Evolutionary conservation across 2,797 vertebrate genomes (phyloP).

Genomic region (Leptatherina wallacei): DNA sequence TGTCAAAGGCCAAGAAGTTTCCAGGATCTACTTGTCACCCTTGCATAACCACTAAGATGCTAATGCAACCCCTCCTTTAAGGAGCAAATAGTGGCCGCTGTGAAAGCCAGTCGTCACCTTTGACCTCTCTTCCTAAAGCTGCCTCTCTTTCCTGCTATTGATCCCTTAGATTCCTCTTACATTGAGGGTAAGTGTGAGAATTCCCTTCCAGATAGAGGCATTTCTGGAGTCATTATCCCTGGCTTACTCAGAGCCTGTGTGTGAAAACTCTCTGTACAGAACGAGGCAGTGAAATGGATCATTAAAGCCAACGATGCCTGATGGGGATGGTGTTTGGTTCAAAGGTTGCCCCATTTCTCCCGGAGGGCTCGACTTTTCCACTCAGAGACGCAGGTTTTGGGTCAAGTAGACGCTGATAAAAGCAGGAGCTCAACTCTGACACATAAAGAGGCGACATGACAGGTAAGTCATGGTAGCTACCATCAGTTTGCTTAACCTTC

Average conservation of each 20-base stretch:
- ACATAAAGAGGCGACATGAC: slow-evolving; percentile 19
- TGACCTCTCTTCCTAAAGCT: slow-evolving; percentile 62
- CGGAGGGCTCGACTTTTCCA: slow-evolving; percentile 15
- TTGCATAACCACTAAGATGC: slow-evolving; percentile 56
- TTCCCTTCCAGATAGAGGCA: slow-evolving; percentile 66
- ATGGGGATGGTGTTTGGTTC: slow-evolving; percentile 29
- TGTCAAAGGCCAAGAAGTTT: slow-evolving; percentile 62
- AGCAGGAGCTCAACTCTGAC: slow-evolving; percentile 30
- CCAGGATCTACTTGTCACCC: slow-evolving; percentile 61
- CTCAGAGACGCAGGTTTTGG: slow-evolving; percentile 23
- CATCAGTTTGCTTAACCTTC: neutral
- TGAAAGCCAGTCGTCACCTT: slow-evolving; percentile 65
- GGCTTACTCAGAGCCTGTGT: slow-evolving; percentile 45
- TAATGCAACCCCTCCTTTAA: slow-evolving; percentile 41
- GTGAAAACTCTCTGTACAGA: slow-evolving; percentile 65
- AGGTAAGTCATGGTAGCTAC: slow-evolving; percentile 57
- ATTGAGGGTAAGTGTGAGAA: slow-evolving; percentile 75
- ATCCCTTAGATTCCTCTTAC: slow-evolving; percentile 72
- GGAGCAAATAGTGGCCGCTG: slow-evolving; percentile 64
- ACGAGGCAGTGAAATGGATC: slow-evolving; percentile 42
- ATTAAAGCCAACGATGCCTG: slow-evolving; percentile 47
- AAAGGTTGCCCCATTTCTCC: slow-evolving; percentile 50
- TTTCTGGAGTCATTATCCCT: slow-evolving; percentile 61
- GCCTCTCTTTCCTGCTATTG: slow-evolving; percentile 67
- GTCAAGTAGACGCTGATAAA: slow-evolving; percentile 39